Evolutionary conservation across 53 echinoderm and acorn worm genomes (phyloP).

Genomic region (Mesocentrotus franciscanus): DNA sequence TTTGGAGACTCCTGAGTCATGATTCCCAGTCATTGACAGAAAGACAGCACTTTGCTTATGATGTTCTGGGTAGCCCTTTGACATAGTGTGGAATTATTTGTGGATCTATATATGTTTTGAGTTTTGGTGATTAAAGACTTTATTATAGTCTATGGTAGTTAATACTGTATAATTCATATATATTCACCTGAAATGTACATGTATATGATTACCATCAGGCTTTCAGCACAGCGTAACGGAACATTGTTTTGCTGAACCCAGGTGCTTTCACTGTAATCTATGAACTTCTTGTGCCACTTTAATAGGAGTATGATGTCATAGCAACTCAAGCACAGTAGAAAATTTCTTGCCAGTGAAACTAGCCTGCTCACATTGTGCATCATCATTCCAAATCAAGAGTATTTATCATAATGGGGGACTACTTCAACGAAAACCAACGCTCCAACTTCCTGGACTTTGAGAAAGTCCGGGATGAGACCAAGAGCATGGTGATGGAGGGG

Average conservation of each 20-base stretch:
- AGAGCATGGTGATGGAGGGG: constrained; percentile 51
- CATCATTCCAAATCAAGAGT: neutral
- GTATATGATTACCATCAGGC: neutral
- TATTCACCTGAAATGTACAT: neutral
- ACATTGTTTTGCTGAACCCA: neutral
- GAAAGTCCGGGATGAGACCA: constrained; percentile 63
- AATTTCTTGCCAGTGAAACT: neutral
- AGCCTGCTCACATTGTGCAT: neutral
- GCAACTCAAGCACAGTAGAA: neutral
- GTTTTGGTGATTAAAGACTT: neutral
- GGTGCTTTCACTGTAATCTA: neutral
- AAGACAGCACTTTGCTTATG: neutral
- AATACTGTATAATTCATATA: too few relatives aligned
- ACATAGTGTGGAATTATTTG: neutral
- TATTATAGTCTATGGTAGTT: neutral
- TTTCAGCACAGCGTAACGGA: neutral
- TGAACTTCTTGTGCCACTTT: neutral
- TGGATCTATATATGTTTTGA: neutral
- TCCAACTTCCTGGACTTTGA: constrained; percentile 58
- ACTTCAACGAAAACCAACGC: constrained; percentile 2
- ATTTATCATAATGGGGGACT: neutral
- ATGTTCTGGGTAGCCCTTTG: neutral
- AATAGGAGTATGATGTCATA: neutral
- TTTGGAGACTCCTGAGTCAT: constrained; percentile 88
- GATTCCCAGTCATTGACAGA: constrained; percentile 74